Evolutionary conservation across 2,888 invertebrate species (phyloP).

Genomic region (Autographa pulchrina): DNA sequence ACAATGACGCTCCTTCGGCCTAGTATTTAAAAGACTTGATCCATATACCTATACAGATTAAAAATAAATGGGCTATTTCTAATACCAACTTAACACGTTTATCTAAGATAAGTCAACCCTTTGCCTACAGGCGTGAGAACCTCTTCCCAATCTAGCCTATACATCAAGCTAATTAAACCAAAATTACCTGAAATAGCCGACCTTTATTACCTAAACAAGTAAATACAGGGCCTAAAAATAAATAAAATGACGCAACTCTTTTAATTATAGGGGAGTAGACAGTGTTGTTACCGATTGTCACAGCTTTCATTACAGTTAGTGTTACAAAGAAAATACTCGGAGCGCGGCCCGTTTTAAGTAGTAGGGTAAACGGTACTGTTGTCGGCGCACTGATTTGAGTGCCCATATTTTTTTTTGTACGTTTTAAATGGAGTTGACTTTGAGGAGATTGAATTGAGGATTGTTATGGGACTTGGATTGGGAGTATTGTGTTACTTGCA

Average conservation of each 20-base stretch:
- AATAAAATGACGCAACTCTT: constrained; percentile 41
- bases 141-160: not conserved
- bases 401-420: constrained; percentile 29
- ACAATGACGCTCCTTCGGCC: too few relatives aligned
- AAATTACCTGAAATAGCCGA: constrained; percentile 5
- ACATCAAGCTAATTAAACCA: not conserved
- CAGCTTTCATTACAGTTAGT: constrained; percentile 61
- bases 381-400: constrained; percentile 50
- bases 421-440: constrained; percentile 22
- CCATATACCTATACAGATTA: too few relatives aligned
- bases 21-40: too few relatives aligned
- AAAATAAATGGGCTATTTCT: too few relatives aligned
- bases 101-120: not conserved
- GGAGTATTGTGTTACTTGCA: not conserved
- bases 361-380: constrained; percentile 53
- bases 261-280: constrained; percentile 60
- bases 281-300: constrained; percentile 50
- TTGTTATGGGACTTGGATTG: not conserved
- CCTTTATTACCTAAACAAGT: constrained; percentile 14
- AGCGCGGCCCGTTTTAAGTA: constrained; percentile 54
- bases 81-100: not conserved
- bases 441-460: constrained; percentile 24
- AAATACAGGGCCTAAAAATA: constrained; percentile 21
- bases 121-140: not conserved
- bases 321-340: constrained; percentile 61